Conservation (phyloP, 2,888 invertebrate genomes). For the Autographa gamma region DNA sequence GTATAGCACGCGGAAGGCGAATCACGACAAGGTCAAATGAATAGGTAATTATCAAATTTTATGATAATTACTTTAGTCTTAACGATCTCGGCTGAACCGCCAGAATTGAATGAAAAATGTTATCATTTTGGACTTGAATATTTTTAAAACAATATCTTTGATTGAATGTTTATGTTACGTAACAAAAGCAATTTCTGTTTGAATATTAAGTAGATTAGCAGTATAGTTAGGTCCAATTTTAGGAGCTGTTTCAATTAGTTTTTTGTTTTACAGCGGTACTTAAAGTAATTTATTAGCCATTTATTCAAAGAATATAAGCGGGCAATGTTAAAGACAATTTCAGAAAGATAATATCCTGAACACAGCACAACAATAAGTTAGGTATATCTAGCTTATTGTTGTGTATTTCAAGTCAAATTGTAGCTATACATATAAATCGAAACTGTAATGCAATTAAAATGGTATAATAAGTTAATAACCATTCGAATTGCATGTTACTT, state of each 20-base stretch:
- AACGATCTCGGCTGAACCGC: constrained; percentile 60
- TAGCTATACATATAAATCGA: neutral
- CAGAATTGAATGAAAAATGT: constrained; percentile 56
- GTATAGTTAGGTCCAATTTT: constrained; percentile 1
- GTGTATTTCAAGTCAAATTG: neutral
- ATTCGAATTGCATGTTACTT: no score
- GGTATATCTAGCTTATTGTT: neutral
- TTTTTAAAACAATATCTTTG: constrained; percentile 15
- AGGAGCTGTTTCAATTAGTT: constrained; percentile 29
- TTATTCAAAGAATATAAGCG: constrained; percentile 6
- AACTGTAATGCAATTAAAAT: no score
- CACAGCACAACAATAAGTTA: no score
- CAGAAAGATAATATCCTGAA: neutral
- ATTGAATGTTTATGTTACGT: constrained; percentile 10
- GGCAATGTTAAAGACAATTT: constrained; percentile 3
- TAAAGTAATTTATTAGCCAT: constrained; percentile 22
- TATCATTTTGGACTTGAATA: constrained; percentile 5
- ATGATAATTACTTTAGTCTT: constrained; percentile 70
- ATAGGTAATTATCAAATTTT: constrained; percentile 73
- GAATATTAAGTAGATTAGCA: constrained; percentile 10
- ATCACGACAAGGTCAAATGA: constrained; percentile 64
- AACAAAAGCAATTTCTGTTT: constrained; percentile 20
- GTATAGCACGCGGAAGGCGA: constrained; percentile 37
- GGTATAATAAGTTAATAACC: no score
- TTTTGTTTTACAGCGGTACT: constrained; percentile 15